Conservation (phyloP, 2,888 invertebrate genomes). For the Tribolium freemani region DNA sequence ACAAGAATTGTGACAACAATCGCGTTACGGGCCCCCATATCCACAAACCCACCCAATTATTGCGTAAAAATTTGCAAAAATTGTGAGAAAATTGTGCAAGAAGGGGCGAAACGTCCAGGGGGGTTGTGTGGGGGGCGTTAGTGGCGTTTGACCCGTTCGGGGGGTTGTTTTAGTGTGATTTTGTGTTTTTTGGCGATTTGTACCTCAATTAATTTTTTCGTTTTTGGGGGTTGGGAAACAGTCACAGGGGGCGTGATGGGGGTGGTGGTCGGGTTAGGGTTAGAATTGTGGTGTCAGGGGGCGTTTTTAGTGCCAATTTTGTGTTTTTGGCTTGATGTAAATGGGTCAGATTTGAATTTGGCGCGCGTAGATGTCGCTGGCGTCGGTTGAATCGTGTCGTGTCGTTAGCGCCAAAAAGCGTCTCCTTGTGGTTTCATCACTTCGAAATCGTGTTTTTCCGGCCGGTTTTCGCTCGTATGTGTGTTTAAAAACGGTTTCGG, state of each 20-base stretch:
- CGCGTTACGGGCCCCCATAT: not conserved
- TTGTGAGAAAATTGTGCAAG: too few species aligned
- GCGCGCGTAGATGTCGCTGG: constrained; percentile 18
- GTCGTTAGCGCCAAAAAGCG: constrained; percentile 37
- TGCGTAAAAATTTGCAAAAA: too few species aligned
- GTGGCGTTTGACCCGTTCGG: too few species aligned
- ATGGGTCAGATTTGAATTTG: constrained; percentile 31
- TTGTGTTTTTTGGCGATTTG: too few species aligned
- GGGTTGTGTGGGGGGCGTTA: too few species aligned
- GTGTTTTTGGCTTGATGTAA: not conserved
- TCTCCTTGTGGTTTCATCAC: constrained; percentile 3
- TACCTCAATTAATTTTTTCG: too few species aligned
- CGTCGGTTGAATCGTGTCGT: not conserved
- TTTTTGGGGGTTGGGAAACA: too few species aligned
- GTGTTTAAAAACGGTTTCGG: constrained; percentile 16
- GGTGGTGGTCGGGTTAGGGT: not conserved
- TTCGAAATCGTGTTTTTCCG: constrained; percentile 14
- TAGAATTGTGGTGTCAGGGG: not conserved
- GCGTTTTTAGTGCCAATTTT: not conserved
- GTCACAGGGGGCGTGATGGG: too few species aligned
- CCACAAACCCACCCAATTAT: too few species aligned
- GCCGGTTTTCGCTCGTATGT: not conserved
- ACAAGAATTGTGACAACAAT: not conserved
- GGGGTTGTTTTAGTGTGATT: too few species aligned
- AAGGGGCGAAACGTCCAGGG: too few species aligned